Evolutionary conservation across 2,113 vertebrate genomes (phyloP).

Genomic region (Myotis lucifugus): DNA sequence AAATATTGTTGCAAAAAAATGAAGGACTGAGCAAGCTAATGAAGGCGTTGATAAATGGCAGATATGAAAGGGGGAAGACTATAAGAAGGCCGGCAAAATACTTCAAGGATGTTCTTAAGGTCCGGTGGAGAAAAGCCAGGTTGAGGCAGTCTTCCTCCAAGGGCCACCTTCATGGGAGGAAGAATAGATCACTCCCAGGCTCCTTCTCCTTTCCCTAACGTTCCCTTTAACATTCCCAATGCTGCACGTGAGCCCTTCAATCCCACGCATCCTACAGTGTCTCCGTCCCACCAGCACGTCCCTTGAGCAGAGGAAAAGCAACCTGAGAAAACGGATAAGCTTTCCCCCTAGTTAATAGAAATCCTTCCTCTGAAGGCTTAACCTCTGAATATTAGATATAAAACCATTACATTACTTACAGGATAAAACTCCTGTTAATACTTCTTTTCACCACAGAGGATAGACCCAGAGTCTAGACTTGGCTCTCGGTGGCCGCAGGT

Average conservation of each 20-base stretch:
- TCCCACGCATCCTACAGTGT: not conserved
- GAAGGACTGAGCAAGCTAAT: not conserved
- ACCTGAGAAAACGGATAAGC: not conserved
- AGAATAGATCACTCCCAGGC: not conserved
- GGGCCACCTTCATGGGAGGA: not conserved
- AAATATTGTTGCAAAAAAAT: not conserved
- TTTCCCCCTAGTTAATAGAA: constrained; percentile 53
- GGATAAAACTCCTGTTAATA: constrained; percentile 7
- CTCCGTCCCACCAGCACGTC: not conserved
- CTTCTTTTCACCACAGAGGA: not conserved
- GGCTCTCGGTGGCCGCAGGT: not conserved
- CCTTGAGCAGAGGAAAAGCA: constrained; percentile 25
- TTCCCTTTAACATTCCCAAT: not conserved
- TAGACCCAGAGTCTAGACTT: not conserved
- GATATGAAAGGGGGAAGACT: not conserved
- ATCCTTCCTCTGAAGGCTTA: not conserved
- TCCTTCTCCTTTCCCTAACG: not conserved
- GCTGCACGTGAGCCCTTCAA: not conserved
- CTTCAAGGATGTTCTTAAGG: constrained; percentile 8
- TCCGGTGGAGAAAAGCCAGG: not conserved
- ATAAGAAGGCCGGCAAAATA: not conserved
- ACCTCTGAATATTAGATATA: not conserved
- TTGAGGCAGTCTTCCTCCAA: not conserved
- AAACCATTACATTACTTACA: not conserved
- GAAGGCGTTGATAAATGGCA: not conserved